A percentile compares a stretch with the other conserved stretches of the same genome.
Evolutionary conservation across 2,888 invertebrate species (phyloP).

Genomic region (Muschampia plurimacula): DNA sequence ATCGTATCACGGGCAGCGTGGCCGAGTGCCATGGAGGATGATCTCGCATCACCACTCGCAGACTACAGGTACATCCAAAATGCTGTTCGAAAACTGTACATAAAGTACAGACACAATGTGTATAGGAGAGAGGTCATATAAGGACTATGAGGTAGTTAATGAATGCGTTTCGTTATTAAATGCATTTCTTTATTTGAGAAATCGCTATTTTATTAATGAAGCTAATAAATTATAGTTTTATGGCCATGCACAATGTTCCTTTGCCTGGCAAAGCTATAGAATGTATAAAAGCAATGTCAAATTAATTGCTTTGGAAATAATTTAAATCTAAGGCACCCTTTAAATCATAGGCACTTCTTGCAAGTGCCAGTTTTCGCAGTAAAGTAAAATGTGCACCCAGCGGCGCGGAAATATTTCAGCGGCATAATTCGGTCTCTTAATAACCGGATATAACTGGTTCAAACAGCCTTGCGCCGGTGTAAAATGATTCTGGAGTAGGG

Average conservation of each 20-base stretch:
- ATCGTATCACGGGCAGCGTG: too few relatives aligned
- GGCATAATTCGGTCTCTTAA: conserved; percentile 54
- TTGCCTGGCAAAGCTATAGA: not conserved
- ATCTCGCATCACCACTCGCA: too few relatives aligned
- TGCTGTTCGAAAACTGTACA: too few relatives aligned
- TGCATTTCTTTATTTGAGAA: too few relatives aligned
- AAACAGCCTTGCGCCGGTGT: conserved; percentile 48
- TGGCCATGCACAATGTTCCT: not conserved
- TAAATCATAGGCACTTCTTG: not conserved
- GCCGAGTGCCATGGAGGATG: too few relatives aligned
- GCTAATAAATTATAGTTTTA: too few relatives aligned
- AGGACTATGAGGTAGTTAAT: too few relatives aligned
- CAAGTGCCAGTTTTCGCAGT: conserved; percentile 29
- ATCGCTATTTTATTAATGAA: too few relatives aligned
- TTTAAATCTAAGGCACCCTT: not conserved
- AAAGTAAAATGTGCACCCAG: conserved; percentile 35
- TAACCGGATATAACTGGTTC: conserved; percentile 52
- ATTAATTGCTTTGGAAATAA: conserved; percentile 7
- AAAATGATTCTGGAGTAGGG: conserved; percentile 39
- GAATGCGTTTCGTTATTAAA: too few relatives aligned
- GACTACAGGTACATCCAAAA: too few relatives aligned
- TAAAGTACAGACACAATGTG: too few relatives aligned
- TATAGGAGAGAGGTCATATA: too few relatives aligned
- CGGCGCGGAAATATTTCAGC: conserved; percentile 31
- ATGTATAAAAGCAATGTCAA: not conserved